phyloP scores from a whole-genome alignment of 2,888 invertebrate species.

The Heliconius erato region DNA sequence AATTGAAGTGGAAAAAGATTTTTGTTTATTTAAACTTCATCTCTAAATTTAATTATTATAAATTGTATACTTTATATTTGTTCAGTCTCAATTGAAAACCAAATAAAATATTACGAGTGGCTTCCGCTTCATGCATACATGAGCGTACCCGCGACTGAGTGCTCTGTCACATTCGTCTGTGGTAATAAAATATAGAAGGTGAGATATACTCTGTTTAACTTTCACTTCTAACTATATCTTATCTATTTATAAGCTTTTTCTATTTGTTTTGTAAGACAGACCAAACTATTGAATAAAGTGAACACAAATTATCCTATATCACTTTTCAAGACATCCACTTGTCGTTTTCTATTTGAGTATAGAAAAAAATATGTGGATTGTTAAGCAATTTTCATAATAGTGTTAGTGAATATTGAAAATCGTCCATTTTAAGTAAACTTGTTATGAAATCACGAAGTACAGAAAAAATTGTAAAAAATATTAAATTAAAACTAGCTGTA shows the following conservation, averaged over 20 bases:
- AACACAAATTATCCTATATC: neutral
- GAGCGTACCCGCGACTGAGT: conserved; percentile 17
- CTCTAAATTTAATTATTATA: neutral
- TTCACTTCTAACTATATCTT: neutral
- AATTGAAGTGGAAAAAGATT: neutral
- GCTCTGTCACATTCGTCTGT: conserved; percentile 16
- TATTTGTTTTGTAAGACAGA: neutral
- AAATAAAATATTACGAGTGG: conserved; percentile 22
- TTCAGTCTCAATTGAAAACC: conserved; percentile 12
- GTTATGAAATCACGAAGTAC: no score
- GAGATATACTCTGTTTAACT: conserved; percentile 14
- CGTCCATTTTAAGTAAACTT: no score
- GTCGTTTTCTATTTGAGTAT: neutral
- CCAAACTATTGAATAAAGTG: neutral
- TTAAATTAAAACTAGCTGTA: no score
- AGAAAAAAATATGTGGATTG: neutral
- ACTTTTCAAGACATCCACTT: neutral
- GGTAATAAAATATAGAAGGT: conserved; percentile 23
- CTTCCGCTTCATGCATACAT: conserved; percentile 27
- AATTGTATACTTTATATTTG: neutral
- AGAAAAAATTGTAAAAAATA: no score
- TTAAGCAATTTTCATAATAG: neutral
- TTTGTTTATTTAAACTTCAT: neutral
- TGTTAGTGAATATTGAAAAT: no score
- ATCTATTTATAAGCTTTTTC: neutral